These are phyloP conservation scores for Brachionus angularis DNA, from an alignment of 1,140 invertebrate species.

Conservation along the genomic window DNA sequence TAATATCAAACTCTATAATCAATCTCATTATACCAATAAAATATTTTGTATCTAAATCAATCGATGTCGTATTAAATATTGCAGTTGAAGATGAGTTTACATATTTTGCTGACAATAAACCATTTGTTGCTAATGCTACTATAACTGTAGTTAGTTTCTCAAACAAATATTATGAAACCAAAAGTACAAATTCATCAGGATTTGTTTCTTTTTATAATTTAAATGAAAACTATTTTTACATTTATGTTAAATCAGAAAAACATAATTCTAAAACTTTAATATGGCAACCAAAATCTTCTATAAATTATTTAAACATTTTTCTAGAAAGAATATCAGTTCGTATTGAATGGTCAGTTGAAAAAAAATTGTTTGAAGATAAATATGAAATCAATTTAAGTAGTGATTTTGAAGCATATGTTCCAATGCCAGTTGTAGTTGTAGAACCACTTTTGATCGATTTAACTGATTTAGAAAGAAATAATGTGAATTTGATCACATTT, in stretches of 20 bases:
- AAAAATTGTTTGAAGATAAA: slow-evolving; percentile 46
- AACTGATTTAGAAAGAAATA: slow-evolving; percentile 44
- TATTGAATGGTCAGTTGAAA: slow-evolving; percentile 46
- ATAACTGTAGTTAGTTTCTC: slow-evolving; percentile 42
- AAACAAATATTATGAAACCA: neutral
- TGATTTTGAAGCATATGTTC: slow-evolving; percentile 46
- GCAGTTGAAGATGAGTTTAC: slow-evolving; percentile 47
- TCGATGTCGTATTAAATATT: neutral
- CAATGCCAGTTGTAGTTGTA: slow-evolving; percentile 45
- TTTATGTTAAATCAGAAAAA: slow-evolving; percentile 43
- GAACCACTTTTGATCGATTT: slow-evolving; percentile 45
- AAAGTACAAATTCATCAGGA: slow-evolving; percentile 45
- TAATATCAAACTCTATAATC: neutral
- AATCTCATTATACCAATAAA: neutral
- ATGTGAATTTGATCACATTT: slow-evolving; percentile 44
- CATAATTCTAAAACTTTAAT: slow-evolving; percentile 45
- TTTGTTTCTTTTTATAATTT: slow-evolving; percentile 45
- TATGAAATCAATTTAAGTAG: slow-evolving; percentile 46
- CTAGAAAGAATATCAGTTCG: slow-evolving; percentile 46
- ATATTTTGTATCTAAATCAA: neutral
- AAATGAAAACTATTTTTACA: slow-evolving; percentile 45
- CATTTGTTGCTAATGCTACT: slow-evolving; percentile 45
- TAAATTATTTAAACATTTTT: slow-evolving; percentile 45
- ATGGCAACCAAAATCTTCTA: slow-evolving; percentile 40
- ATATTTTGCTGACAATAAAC: slow-evolving; percentile 46